Conservation (phyloP, 2,113 vertebrate genomes). For the Pangasianodon hypophthalmus region DNA sequence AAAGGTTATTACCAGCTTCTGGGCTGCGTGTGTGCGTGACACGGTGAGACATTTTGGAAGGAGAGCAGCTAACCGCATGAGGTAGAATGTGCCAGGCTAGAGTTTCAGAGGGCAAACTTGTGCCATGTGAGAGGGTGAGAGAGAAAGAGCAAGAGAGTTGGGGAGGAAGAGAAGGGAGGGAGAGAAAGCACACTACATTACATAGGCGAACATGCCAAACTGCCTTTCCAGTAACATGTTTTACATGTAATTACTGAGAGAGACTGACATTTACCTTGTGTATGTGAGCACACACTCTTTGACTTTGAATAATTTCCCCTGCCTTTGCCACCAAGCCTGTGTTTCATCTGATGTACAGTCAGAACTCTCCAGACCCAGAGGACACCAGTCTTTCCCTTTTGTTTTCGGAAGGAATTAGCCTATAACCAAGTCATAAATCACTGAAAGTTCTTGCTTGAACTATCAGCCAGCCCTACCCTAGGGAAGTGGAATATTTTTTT, state of each 20-base stretch:
- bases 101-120: slow-evolving; percentile 58
- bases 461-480: neutral
- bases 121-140: slow-evolving; percentile 40
- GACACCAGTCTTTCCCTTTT: slow-evolving; percentile 33
- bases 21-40: slow-evolving; percentile 7
- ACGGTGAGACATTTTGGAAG: slow-evolving; percentile 50
- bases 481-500: neutral
- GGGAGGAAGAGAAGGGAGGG: slow-evolving; percentile 27
- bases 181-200: slow-evolving; percentile 32
- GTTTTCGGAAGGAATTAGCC: slow-evolving; percentile 17
- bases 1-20: slow-evolving; percentile 8
- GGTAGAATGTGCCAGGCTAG: slow-evolving; percentile 60
- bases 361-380: slow-evolving; percentile 27
- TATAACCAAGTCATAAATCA: slow-evolving; percentile 11
- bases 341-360: neutral
- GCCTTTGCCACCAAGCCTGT: neutral
- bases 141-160: slow-evolving; percentile 50
- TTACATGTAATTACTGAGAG: neutral
- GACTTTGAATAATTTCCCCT: slow-evolving; percentile 4
- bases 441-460: neutral
- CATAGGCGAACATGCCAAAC: slow-evolving; percentile 9
- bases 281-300: neutral
- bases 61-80: slow-evolving; percentile 49
- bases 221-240: neutral
- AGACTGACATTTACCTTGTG: neutral